These are phyloP conservation scores for Propithecus deckenii DNA, from an alignment of 2,797 vertebrate genomes.

Conservation along the genomic window DNA sequence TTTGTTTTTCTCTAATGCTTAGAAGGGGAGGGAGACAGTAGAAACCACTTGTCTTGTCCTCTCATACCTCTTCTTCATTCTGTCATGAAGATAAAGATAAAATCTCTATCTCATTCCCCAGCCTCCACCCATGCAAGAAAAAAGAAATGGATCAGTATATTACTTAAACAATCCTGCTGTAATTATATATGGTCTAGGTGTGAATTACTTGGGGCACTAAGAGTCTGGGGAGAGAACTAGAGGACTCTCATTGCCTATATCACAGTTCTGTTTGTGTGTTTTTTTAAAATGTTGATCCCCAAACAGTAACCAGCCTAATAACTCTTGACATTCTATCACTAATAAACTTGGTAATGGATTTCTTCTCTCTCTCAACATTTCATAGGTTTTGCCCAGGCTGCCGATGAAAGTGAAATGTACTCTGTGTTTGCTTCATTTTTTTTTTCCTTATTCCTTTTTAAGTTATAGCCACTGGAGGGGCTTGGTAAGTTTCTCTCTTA, in stretches of 20 bases:
- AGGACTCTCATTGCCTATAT: background rate
- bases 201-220: background rate
- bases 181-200: background rate
- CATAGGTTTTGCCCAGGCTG: conserved; percentile 39
- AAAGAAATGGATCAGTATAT: background rate
- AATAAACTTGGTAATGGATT: conserved; percentile 27
- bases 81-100: background rate
- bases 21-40: background rate
- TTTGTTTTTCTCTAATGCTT: background rate
- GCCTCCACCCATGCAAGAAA: background rate
- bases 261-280: background rate
- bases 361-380: conserved; percentile 38
- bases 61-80: background rate
- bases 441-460: conserved; percentile 36
- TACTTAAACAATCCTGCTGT: background rate
- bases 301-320: conserved; percentile 32
- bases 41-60: background rate
- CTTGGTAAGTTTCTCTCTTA: conserved; percentile 77
- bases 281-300: conserved; percentile 57
- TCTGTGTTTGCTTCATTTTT: background rate
- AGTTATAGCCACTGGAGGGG: conserved; percentile 69
- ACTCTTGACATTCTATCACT: background rate
- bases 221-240: background rate
- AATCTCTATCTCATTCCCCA: background rate
- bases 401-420: background rate